phyloP scores from a whole-genome alignment of 1,140 invertebrate genomes.

The Cheumatopsyche charites region DNA sequence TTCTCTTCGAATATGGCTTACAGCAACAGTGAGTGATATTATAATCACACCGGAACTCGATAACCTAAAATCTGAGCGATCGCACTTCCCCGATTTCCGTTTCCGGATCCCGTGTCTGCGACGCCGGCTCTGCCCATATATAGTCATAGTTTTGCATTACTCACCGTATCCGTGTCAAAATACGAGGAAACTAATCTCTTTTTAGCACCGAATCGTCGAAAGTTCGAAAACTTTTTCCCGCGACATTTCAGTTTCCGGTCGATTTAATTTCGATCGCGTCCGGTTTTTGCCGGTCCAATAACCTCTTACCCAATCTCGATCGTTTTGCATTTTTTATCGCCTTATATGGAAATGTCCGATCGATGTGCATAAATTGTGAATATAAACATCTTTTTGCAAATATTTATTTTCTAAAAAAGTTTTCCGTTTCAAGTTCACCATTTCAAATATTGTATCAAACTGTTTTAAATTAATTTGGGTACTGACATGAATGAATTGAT shows the following conservation, averaged over 20 bases:
- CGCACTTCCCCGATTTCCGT: too few relatives aligned
- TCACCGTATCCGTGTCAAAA: background rate
- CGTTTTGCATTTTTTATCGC: background rate
- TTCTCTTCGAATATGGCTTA: background rate
- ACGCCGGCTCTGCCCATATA: conserved; percentile 8
- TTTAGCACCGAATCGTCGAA: too few relatives aligned
- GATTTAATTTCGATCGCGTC: background rate
- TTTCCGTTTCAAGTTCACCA: too few relatives aligned
- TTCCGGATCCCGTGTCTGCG: too few relatives aligned
- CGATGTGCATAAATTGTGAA: too few relatives aligned
- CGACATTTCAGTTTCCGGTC: background rate
- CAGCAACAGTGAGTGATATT: conserved; percentile 11
- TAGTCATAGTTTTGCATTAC: conserved; percentile 14
- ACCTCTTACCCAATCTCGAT: background rate
- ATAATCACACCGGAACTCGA: background rate
- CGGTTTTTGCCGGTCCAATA: conserved; percentile 10
- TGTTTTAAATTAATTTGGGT: too few relatives aligned
- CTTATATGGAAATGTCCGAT: background rate
- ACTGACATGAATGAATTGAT: too few relatives aligned
- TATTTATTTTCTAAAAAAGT: too few relatives aligned
- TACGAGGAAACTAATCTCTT: too few relatives aligned
- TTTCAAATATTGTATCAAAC: too few relatives aligned
- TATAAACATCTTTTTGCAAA: too few relatives aligned
- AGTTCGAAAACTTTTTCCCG: too few relatives aligned
- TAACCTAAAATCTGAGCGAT: background rate